These are phyloP conservation scores for Heliopora coerulea DNA, from an alignment of 92 coral and sea anemone species.

Conservation along the genomic window DNA sequence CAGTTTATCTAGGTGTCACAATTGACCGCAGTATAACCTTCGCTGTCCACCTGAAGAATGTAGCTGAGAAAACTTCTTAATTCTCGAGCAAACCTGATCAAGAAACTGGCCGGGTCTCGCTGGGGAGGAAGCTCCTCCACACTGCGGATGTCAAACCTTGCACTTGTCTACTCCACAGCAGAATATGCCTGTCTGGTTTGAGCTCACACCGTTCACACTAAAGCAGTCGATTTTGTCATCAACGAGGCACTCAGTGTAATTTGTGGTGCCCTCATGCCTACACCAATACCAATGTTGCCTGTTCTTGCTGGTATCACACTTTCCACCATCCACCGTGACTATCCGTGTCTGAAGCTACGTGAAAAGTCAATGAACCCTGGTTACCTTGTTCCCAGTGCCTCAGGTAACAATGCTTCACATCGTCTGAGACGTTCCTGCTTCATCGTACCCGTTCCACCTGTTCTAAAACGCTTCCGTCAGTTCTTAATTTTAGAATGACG, in stretches of 20 bases:
- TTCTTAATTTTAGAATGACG: too few species aligned
- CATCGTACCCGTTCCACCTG: too few species aligned
- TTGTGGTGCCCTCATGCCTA: constrained; percentile 25
- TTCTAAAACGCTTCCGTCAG: too few species aligned
- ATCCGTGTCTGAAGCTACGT: constrained; percentile 15
- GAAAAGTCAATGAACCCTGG: constrained; percentile 32
- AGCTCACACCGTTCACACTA: constrained; percentile 22
- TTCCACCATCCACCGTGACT: constrained; percentile 10
- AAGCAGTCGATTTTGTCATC: constrained; percentile 30
- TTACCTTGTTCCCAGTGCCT: constrained; percentile 30
- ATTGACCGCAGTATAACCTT: constrained; percentile 41
- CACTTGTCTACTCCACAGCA: constrained; percentile 37
- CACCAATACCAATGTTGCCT: constrained; percentile 37
- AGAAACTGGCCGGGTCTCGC: not conserved
- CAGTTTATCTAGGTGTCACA: constrained; percentile 13
- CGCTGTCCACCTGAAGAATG: constrained; percentile 6
- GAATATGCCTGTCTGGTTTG: constrained; percentile 33
- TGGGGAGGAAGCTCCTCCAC: constrained; percentile 35
- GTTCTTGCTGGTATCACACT: constrained; percentile 40
- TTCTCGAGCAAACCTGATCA: constrained; percentile 31
- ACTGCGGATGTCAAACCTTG: constrained; percentile 14
- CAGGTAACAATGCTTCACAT: too few species aligned
- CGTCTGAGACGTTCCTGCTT: too few species aligned
- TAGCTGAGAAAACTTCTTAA: constrained; percentile 13
- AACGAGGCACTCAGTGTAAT: constrained; percentile 35